These are phyloP conservation scores for Dendronephthya gigantea DNA, from an alignment of 64 coral and sea anemone species.

Conservation along the genomic window DNA sequence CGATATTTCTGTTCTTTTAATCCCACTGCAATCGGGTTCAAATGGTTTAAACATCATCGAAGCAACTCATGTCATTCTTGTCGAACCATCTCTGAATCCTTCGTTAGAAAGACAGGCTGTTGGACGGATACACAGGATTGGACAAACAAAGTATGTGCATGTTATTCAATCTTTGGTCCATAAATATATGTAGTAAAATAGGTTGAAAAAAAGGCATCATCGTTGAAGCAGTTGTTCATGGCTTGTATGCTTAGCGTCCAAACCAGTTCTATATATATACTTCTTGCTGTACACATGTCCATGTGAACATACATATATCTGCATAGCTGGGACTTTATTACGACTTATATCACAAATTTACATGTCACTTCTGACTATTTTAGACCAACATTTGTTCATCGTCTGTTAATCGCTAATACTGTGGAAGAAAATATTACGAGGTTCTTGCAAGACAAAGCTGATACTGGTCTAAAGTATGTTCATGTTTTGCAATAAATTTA, in stretches of 20 bases:
- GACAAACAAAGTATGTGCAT: slow-evolving; percentile 66
- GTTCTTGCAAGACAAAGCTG: neutral
- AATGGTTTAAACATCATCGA: slow-evolving; percentile 88
- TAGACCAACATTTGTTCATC: neutral
- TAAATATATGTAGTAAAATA: too few relatives aligned
- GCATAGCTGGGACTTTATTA: too few relatives aligned
- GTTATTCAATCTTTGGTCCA: neutral
- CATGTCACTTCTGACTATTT: neutral
- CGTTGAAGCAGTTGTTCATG: too few relatives aligned
- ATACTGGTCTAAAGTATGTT: neutral
- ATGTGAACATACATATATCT: too few relatives aligned
- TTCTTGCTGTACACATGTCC: too few relatives aligned
- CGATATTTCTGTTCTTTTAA: slow-evolving; percentile 39
- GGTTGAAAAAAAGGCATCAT: too few relatives aligned
- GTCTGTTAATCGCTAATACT: neutral
- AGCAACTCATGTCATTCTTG: slow-evolving; percentile 81
- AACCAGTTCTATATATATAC: too few relatives aligned
- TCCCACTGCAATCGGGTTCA: slow-evolving; percentile 79
- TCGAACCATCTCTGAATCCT: slow-evolving; percentile 86
- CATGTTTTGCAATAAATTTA: too few relatives aligned
- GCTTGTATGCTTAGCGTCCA: too few relatives aligned
- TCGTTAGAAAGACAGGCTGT: slow-evolving; percentile 82
- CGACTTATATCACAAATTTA: neutral
- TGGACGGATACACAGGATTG: slow-evolving; percentile 85
- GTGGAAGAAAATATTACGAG: neutral